Base-by-base conservation (phyloP, 2,888 invertebrate species). In the Megamerina dolium region DNA sequence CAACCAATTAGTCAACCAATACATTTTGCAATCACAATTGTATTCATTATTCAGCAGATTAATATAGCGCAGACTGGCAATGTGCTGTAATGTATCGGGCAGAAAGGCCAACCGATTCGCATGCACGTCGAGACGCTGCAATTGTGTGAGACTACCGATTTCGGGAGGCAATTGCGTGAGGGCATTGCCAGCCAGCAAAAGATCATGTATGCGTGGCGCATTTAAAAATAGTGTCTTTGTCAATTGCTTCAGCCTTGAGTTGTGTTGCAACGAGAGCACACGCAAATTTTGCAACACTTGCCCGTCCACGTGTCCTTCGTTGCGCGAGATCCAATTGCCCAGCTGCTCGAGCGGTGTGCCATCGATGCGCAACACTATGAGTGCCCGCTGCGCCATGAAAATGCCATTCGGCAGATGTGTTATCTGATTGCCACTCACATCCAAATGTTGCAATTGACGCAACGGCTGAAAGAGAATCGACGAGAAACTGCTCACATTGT, bases 1-100 rank as follows among this genome's bases (percentile, higher is more conserved):
- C 9, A 79, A 75, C 82, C 82, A 83, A 12, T 74, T 64, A 2
- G 75, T 68, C 53, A 88, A 80, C 89, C 89, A 89, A 52, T 79
- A 80, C 79, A 88, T 85, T 37, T 85, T 79, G 61, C 92, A 92
- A 68, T 90, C 88, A 73, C 92, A 92, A 14, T 82, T 80, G 83
- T 87, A 89, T 20, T 82, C 83, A 66, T 92, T 92, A 43, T 80
- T 79, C 26, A 78, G 74, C 52, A 91, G 77, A 53, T 80, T 78
- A 20, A 91, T 68, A 49, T 78, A 77, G 54, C 76, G 73, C 41
- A 91, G 70, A 36, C 76, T 70, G 6, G 77, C 74, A 42, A 90
- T 72, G 56, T 79, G 76, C 40, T 78, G 77, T 40, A 92, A 65
- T 13, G 84, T 81, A 42, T 77, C 74, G 18, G 88, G 89, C 55